Percentiles rank a stretch among this genome's conserved stretches.
phyloP scores from a whole-genome alignment of 2,888 invertebrate species.

The Xylocampa areola region DNA sequence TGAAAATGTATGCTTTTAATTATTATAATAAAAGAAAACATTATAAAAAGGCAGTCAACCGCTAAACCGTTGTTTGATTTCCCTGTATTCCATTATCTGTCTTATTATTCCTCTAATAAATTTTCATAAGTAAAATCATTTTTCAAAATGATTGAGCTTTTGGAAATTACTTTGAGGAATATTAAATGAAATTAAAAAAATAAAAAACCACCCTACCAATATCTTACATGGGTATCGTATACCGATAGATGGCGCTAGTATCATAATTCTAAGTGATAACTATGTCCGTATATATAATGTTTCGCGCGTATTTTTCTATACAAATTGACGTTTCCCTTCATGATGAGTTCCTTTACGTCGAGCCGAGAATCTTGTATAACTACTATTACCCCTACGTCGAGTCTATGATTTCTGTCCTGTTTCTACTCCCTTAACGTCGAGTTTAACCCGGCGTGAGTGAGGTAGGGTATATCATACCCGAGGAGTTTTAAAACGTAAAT shows the following conservation, averaged over 20 bases:
- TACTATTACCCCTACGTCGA: too few species aligned
- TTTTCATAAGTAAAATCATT: background rate
- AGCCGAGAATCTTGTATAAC: too few species aligned
- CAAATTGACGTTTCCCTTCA: too few species aligned
- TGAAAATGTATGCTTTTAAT: conserved; percentile 3
- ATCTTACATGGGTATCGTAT: background rate
- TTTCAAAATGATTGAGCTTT: background rate
- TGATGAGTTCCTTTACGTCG: too few species aligned
- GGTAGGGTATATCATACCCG: too few species aligned
- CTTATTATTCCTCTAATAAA: conserved; percentile 2
- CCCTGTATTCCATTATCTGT: conserved; percentile 6
- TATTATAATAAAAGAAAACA: conserved; percentile 18
- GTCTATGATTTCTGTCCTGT: too few species aligned
- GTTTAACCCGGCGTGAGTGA: too few species aligned
- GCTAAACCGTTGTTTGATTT: conserved; percentile 18
- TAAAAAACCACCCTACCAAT: background rate
- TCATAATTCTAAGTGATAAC: background rate
- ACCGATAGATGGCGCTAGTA: conserved; percentile 2
- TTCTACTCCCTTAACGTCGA: too few species aligned
- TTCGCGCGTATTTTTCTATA: too few species aligned
- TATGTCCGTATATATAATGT: background rate
- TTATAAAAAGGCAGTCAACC: conserved; percentile 8
- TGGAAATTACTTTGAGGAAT: background rate
- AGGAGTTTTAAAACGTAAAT: too few species aligned
- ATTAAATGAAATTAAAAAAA: background rate